Evolutionary conservation across 2,888 invertebrate species (phyloP).

Genomic region (Acrocyrtus sp.): DNA sequence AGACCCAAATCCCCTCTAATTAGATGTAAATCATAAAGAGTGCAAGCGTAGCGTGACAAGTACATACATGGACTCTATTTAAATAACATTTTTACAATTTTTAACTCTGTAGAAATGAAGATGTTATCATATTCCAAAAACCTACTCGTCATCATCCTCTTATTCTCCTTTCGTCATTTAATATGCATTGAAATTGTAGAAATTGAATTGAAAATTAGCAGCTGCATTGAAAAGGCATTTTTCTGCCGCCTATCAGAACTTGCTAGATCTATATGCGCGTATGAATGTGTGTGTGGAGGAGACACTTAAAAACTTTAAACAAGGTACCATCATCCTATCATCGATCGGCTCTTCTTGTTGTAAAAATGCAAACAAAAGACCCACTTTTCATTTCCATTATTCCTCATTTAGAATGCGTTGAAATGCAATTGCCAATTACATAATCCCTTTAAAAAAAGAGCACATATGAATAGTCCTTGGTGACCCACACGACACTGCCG

Average conservation of each 20-base stretch:
- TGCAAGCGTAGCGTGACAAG: background rate
- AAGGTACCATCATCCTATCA: background rate
- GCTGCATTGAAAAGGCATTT: background rate
- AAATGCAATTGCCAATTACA: no score
- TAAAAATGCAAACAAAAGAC: background rate
- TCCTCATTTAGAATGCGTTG: background rate
- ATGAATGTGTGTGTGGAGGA: no score
- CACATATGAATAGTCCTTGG: no score
- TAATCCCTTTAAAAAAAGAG: no score
- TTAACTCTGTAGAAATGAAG: no score
- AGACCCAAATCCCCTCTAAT: background rate
- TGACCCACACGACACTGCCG: no score
- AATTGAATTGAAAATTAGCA: background rate
- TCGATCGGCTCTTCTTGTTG: background rate
- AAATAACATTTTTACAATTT: background rate
- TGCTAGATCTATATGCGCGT: background rate
- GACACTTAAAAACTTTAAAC: background rate
- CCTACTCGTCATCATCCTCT: background rate
- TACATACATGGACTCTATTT: background rate
- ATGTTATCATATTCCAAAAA: background rate
- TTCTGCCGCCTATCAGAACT: background rate
- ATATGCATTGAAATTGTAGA: background rate
- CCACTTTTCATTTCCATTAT: background rate
- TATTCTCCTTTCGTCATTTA: background rate
- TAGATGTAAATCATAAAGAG: background rate